These are phyloP conservation scores for Drosophila affinis DNA, from an alignment of 2,888 invertebrate species.

Conservation along the genomic window DNA sequence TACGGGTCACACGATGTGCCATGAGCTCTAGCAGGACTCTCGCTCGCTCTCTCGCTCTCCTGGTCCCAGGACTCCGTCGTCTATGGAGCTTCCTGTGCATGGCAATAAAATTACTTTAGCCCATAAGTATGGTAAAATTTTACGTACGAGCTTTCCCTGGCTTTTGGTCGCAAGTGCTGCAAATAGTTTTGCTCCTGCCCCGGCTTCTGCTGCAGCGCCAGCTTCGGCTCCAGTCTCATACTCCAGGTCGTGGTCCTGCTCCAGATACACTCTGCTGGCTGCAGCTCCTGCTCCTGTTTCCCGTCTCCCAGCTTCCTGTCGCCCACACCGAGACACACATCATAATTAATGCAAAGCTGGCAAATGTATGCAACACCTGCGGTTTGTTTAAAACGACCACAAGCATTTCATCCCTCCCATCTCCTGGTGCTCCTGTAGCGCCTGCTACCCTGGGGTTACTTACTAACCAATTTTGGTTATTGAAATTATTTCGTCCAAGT, in stretches of 20 bases:
- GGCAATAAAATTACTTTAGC: constrained; percentile 74
- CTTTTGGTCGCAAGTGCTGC: constrained; percentile 67
- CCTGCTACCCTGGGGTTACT: constrained; percentile 1
- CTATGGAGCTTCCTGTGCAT: constrained; percentile 68
- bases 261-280: neutral
- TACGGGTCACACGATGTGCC: constrained; percentile 74
- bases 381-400: constrained; percentile 83
- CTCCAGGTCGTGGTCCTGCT: neutral
- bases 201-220: constrained; percentile 14
- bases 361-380: constrained; percentile 84
- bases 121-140: constrained; percentile 73
- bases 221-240: neutral
- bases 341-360: constrained; percentile 84
- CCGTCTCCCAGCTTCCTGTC: neutral
- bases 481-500: constrained; percentile 64
- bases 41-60: neutral
- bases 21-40: constrained; percentile 43
- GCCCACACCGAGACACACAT: constrained; percentile 61
- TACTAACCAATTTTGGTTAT: constrained; percentile 52
- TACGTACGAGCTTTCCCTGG: constrained; percentile 39
- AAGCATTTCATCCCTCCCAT: constrained; percentile 52
- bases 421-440: constrained; percentile 3
- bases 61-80: constrained; percentile 42
- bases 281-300: neutral
- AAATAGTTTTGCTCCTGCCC: constrained; percentile 75